Conservation (phyloP, 2,113 vertebrate species). For the Embiotoca jacksoni region DNA sequence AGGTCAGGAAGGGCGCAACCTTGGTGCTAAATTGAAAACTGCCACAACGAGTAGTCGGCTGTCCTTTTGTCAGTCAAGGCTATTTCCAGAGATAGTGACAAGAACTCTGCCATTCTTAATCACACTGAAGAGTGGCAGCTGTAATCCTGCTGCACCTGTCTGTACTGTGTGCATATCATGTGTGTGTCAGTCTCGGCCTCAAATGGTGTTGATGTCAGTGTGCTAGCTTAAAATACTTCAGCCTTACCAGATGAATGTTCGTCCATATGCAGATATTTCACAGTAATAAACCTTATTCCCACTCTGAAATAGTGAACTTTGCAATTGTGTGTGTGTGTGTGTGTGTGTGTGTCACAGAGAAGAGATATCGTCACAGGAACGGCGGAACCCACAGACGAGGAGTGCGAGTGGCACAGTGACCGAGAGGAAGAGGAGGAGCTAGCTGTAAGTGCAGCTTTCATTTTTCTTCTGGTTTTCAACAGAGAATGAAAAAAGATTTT, state of each 20-base stretch:
- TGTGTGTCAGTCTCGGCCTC: background rate
- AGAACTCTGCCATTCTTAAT: constrained; percentile 59
- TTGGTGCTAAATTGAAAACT: constrained; percentile 74
- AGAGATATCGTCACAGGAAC: constrained; percentile 90
- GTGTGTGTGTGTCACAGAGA: constrained; percentile 83
- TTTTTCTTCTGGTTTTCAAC: background rate
- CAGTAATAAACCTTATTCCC: background rate
- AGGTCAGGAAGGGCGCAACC: constrained; percentile 32
- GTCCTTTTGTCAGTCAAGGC: constrained; percentile 65
- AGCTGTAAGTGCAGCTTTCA: constrained; percentile 86
- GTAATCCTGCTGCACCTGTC: constrained; percentile 69
- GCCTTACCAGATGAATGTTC: background rate
- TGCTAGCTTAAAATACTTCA: constrained; percentile 28
- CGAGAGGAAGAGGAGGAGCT: constrained; percentile 94
- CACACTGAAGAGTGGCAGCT: constrained; percentile 63
- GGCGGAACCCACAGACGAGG: constrained; percentile 93
- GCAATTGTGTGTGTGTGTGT: background rate
- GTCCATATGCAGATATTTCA: constrained; percentile 19
- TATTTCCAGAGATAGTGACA: constrained; percentile 80
- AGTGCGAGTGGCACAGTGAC: constrained; percentile 96
- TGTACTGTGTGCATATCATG: background rate
- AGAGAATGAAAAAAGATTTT: background rate
- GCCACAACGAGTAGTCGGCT: constrained; percentile 63
- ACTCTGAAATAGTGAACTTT: constrained; percentile 7
- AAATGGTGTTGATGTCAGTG: constrained; percentile 24